Conservation (phyloP, 2,113 vertebrate species). For the Prochilodus magdalenae region DNA sequence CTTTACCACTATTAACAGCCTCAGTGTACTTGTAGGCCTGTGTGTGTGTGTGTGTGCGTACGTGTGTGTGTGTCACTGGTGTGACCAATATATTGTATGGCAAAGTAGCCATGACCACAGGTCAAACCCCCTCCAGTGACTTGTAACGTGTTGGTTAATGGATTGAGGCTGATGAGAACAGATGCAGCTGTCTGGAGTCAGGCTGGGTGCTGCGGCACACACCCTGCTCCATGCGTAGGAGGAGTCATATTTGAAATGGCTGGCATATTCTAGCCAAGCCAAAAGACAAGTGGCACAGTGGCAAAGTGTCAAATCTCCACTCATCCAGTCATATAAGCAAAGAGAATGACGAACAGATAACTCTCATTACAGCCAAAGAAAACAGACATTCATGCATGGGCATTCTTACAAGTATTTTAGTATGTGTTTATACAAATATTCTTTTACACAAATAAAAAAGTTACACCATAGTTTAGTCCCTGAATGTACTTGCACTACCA, state of each 20-base stretch:
- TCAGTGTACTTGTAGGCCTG: background rate
- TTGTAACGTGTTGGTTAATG: conserved; percentile 44
- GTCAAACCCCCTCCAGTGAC: conserved; percentile 47
- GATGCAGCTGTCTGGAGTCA: conserved; percentile 45
- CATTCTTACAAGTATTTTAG: background rate
- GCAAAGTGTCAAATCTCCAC: conserved; percentile 24
- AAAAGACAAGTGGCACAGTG: conserved; percentile 62
- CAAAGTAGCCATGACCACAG: conserved; percentile 25
- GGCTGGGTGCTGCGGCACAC: conserved; percentile 18
- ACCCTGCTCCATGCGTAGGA: conserved; percentile 25
- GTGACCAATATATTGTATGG: conserved; percentile 27
- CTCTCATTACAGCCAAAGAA: background rate
- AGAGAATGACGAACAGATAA: background rate
- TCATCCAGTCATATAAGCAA: background rate
- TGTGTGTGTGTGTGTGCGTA: no score
- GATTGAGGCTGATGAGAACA: conserved; percentile 44
- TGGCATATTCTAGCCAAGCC: conserved; percentile 60
- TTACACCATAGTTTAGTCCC: no score
- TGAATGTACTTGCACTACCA: no score
- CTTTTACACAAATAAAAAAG: no score
- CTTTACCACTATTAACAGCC: conserved; percentile 12
- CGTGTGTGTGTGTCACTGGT: conserved; percentile 25
- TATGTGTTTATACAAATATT: background rate
- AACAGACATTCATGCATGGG: background rate
- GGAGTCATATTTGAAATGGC: conserved; percentile 55